Percentiles rank a stretch among this genome's conserved stretches.
These are phyloP conservation scores for Brachionus rubens DNA, from an alignment of 1,140 invertebrate genomes.

Conservation along the genomic window DNA sequence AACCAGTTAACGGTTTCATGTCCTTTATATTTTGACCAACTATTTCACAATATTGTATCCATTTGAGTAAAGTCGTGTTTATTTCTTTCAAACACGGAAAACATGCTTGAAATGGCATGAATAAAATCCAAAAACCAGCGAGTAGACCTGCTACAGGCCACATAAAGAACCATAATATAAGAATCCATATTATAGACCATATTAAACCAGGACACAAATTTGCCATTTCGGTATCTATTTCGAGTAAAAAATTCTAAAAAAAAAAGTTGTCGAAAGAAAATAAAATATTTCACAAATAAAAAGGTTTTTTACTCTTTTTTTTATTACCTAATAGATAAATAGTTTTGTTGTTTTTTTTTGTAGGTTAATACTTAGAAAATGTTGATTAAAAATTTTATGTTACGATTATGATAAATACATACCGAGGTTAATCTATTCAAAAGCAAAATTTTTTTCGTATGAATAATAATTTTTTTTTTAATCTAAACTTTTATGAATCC, in stretches of 20 bases:
- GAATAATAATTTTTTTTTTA: too few species aligned
- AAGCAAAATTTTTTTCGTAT: too few species aligned
- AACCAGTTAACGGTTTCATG: slow-evolving; percentile 33
- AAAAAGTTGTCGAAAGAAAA: background rate
- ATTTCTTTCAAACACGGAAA: slow-evolving; percentile 24
- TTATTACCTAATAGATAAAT: too few species aligned
- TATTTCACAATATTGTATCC: slow-evolving; percentile 35
- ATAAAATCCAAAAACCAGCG: slow-evolving; percentile 27
- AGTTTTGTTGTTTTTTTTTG: too few species aligned
- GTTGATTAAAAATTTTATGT: too few species aligned
- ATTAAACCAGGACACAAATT: slow-evolving; percentile 35
- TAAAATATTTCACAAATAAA: too few species aligned
- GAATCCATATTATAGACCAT: slow-evolving; percentile 36
- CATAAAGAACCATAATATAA: slow-evolving; percentile 36
- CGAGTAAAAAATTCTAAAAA: background rate
- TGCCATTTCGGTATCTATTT: slow-evolving; percentile 10
- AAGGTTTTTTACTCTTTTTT: too few species aligned
- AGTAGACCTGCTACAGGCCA: slow-evolving; percentile 30
- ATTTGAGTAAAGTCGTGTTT: slow-evolving; percentile 39
- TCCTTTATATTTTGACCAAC: slow-evolving; percentile 34
- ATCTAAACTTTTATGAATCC: too few species aligned
- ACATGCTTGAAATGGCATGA: slow-evolving; percentile 9
- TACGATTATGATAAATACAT: too few species aligned
- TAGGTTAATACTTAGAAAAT: too few species aligned
- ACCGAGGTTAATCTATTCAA: too few species aligned